Percentiles rank a stretch among this genome's conserved stretches.
These are phyloP conservation scores for Cyanoramphus novaezelandiae DNA, from an alignment of 2,113 vertebrate species.

Conservation along the genomic window DNA sequence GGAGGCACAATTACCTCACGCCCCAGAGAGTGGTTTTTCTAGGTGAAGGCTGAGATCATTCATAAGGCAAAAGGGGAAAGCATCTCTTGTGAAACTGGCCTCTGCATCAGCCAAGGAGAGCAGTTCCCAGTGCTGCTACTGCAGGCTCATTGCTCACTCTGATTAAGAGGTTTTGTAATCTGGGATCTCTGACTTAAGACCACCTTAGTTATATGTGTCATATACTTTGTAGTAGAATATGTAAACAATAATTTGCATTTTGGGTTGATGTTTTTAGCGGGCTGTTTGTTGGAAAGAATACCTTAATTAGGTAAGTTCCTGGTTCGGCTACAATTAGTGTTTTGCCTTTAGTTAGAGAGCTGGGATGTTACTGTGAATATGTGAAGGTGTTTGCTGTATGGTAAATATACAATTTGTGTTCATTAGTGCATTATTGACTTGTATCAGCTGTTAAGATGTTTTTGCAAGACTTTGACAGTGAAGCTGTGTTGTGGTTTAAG, in stretches of 20 bases:
- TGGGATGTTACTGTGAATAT: not conserved
- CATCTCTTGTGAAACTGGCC: conserved; percentile 2
- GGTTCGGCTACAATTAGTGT: not conserved
- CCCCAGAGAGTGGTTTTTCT: not conserved
- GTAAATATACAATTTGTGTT: not conserved
- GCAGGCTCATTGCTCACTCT: not conserved
- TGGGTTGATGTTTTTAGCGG: not conserved
- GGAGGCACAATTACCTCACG: not conserved
- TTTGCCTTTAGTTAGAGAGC: not conserved
- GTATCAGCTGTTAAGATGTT: not conserved
- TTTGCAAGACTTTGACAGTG: not conserved
- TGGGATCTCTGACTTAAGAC: not conserved
- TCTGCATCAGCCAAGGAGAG: not conserved
- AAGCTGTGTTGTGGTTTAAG: not conserved
- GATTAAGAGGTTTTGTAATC: not conserved
- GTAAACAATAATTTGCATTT: not conserved
- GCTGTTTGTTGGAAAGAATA: not conserved
- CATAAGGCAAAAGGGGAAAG: conserved; percentile 24
- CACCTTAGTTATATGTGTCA: not conserved
- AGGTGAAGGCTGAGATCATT: conserved; percentile 18
- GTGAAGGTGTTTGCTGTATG: not conserved
- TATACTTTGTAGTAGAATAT: not conserved
- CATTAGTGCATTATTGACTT: not conserved
- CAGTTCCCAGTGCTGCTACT: not conserved
- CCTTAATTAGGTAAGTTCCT: not conserved